A percentile compares a stretch with the other conserved stretches of the same genome.
phyloP scores from a whole-genome alignment of 1,140 invertebrate genomes.

The Adoxophyes honmai region DNA sequence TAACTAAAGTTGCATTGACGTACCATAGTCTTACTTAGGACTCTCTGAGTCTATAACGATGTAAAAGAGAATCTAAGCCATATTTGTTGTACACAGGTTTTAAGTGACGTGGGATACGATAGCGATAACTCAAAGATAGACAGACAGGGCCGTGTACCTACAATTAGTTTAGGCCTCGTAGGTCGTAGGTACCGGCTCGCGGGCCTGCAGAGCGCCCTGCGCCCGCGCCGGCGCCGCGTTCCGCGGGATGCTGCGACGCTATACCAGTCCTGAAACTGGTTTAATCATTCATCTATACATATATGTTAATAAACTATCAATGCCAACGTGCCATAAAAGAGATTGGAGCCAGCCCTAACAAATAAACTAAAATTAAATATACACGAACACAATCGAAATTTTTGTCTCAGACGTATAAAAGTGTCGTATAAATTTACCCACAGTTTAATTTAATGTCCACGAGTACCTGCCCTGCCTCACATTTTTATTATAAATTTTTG shows the following conservation, averaged over 20 bases:
- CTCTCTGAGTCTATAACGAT: too few relatives aligned
- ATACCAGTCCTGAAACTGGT: slow-evolving; percentile 37
- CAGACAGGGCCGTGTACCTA: too few relatives aligned
- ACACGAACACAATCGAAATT: slow-evolving; percentile 74
- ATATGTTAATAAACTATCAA: slow-evolving; percentile 69
- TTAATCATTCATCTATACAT: slow-evolving; percentile 66
- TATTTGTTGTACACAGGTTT: too few relatives aligned
- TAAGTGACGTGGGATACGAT: too few relatives aligned
- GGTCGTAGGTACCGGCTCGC: neutral
- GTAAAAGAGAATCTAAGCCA: too few relatives aligned
- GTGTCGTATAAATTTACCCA: slow-evolving; percentile 76
- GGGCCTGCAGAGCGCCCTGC: too few relatives aligned
- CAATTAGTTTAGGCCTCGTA: neutral
- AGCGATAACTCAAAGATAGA: too few relatives aligned
- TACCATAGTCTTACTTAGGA: too few relatives aligned
- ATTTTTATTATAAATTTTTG: slow-evolving; percentile 70
- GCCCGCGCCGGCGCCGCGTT: too few relatives aligned
- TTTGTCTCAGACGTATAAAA: slow-evolving; percentile 76
- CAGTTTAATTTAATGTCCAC: slow-evolving; percentile 76
- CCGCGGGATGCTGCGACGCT: neutral
- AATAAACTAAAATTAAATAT: slow-evolving; percentile 77
- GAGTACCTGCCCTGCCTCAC: slow-evolving; percentile 61
- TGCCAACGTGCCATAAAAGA: slow-evolving; percentile 67
- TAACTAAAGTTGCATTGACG: too few relatives aligned
- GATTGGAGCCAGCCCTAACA: slow-evolving; percentile 63